phyloP scores from a whole-genome alignment of 23 tunicate genomes.

The Trididemnum nubilum region DNA sequence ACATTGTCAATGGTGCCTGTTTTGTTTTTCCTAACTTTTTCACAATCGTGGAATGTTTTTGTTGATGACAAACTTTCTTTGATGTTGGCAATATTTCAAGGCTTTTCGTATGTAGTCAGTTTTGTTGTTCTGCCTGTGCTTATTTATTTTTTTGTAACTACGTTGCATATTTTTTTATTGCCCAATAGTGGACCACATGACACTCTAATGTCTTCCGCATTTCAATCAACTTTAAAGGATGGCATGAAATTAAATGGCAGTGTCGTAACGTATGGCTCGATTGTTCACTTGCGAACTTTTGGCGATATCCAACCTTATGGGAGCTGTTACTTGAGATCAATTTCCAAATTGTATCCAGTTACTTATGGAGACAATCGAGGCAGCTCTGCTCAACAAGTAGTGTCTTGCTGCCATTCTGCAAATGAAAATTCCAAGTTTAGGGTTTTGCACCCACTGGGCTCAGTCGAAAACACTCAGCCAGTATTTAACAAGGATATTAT shows the following conservation, averaged over 20 bases:
- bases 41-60: background rate
- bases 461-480: background rate
- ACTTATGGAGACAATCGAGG: constrained; percentile 1
- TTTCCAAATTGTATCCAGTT: background rate
- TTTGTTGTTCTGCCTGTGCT: background rate
- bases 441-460: background rate
- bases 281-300: background rate
- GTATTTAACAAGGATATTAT: constrained; percentile 11
- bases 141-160: background rate
- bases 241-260: background rate
- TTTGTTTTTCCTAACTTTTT: background rate
- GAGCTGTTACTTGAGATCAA: constrained; percentile 15
- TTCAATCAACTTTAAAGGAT: background rate
- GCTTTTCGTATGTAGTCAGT: background rate
- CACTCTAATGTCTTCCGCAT: constrained; percentile 25
- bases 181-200: constrained; percentile 26
- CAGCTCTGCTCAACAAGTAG: constrained; percentile 26
- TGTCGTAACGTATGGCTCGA: constrained; percentile 12
- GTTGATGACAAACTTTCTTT: background rate
- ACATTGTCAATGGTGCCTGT: background rate
- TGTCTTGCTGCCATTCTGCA: constrained; percentile 3
- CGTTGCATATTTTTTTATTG: background rate
- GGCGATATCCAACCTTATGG: constrained; percentile 19
- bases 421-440: background rate
- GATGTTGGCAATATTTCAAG: background rate